Percentiles rank a stretch among this genome's conserved stretches.
phyloP scores from a whole-genome alignment of 2,113 vertebrate species.

The Microtus ochrogaster region DNA sequence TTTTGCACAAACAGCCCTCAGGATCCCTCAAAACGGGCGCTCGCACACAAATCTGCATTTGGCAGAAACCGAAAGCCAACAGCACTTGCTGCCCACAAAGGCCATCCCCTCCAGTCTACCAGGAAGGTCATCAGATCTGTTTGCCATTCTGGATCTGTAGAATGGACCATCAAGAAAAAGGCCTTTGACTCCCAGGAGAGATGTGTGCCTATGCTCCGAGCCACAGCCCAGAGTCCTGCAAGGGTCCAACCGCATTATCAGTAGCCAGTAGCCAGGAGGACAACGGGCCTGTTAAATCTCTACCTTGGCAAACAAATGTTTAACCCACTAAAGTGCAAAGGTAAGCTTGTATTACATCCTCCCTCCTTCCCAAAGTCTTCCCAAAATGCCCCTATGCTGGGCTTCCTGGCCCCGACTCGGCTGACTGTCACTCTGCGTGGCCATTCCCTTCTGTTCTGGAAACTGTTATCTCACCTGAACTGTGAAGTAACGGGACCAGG shows the following conservation, averaged over 20 bases:
- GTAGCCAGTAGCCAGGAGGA: neutral
- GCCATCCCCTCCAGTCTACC: neutral
- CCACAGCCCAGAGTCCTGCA: neutral
- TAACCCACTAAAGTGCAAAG: constrained; percentile 19
- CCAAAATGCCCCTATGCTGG: neutral
- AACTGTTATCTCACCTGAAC: neutral
- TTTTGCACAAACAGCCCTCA: neutral
- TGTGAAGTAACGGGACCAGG: neutral
- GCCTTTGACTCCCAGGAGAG: neutral
- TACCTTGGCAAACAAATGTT: constrained; percentile 20
- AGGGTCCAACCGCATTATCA: neutral
- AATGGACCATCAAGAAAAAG: neutral
- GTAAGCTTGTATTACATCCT: neutral
- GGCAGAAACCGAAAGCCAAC: constrained; percentile 15
- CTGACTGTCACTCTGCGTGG: neutral
- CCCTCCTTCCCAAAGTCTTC: neutral
- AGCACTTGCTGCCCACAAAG: neutral
- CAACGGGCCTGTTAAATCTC: neutral
- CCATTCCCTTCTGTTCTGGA: neutral
- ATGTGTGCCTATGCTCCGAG: neutral
- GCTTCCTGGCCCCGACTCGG: neutral
- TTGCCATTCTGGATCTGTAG: neutral
- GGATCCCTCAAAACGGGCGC: neutral
- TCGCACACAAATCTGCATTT: neutral
- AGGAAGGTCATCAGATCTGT: neutral